A percentile compares a stretch with the other conserved stretches of the same genome.
Conservation (phyloP, 1,140 invertebrate species). For the Ceratosolen fusciceps region DNA sequence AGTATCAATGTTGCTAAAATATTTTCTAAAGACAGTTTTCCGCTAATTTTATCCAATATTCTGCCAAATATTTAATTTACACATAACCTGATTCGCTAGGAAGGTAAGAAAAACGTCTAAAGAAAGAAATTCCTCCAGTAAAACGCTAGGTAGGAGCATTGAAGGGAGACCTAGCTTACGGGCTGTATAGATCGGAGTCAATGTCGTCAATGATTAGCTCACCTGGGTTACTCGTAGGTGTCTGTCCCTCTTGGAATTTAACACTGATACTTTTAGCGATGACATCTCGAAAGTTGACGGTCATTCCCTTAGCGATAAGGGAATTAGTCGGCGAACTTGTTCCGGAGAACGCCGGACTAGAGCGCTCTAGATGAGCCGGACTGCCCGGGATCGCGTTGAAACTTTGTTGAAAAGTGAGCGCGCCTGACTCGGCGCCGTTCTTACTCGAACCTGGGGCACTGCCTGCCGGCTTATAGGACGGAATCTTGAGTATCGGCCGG, state of each 20-base stretch:
- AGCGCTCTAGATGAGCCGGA: slow-evolving; percentile 68
- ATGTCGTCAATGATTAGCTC: not conserved
- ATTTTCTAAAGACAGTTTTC: too few relatives aligned
- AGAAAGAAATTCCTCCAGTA: too few relatives aligned
- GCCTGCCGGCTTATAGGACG: slow-evolving; percentile 87
- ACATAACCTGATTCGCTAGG: too few relatives aligned
- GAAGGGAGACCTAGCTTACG: too few relatives aligned
- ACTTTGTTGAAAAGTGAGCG: slow-evolving; percentile 60
- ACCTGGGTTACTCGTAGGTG: slow-evolving; percentile 54
- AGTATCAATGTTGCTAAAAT: too few relatives aligned
- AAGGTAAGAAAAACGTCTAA: too few relatives aligned
- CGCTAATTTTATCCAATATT: too few relatives aligned
- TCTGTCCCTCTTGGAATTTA: slow-evolving; percentile 83
- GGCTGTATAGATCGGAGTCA: too few relatives aligned
- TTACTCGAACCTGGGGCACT: slow-evolving; percentile 66
- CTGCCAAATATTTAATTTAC: too few relatives aligned
- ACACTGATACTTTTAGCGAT: slow-evolving; percentile 91
- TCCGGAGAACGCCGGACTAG: slow-evolving; percentile 68
- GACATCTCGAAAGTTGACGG: slow-evolving; percentile 80
- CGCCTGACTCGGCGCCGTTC: slow-evolving; percentile 73
- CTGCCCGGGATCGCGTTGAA: slow-evolving; percentile 61
- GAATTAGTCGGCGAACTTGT: slow-evolving; percentile 69
- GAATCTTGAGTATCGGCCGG: slow-evolving; percentile 90
- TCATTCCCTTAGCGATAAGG: slow-evolving; percentile 70
- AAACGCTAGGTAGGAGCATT: too few relatives aligned